Conservation (phyloP, 2,113 vertebrate genomes). For the Gymnocephalus cernua region DNA sequence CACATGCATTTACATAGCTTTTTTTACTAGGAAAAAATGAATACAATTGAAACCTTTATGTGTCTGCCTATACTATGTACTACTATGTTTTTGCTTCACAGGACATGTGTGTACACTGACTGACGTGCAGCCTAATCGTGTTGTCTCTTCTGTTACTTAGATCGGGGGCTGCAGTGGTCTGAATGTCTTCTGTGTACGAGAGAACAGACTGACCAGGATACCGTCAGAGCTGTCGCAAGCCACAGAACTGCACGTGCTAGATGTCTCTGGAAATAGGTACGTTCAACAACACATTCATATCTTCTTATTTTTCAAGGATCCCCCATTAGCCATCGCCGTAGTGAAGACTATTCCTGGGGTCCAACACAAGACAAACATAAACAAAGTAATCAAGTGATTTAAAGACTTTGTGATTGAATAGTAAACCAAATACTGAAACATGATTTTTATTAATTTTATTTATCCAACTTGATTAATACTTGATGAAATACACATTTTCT, state of each 20-base stretch:
- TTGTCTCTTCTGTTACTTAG: conserved; percentile 71
- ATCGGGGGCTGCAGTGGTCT: conserved; percentile 95
- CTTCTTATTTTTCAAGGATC: background rate
- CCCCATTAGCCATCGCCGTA: too few relatives aligned
- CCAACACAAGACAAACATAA: too few relatives aligned
- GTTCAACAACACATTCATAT: background rate
- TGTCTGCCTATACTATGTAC: background rate
- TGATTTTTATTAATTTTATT: background rate
- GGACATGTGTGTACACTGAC: background rate
- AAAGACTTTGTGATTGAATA: background rate
- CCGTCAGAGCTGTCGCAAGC: conserved; percentile 95
- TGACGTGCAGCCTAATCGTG: background rate
- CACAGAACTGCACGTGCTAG: conserved; percentile 94
- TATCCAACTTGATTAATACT: background rate
- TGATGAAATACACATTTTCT: background rate
- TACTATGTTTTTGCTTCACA: background rate
- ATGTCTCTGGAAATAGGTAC: conserved; percentile 97
- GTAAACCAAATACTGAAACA: background rate
- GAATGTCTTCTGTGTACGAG: conserved; percentile 95
- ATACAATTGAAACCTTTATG: background rate
- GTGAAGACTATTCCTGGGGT: too few relatives aligned
- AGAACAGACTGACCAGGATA: conserved; percentile 92
- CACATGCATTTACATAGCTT: background rate
- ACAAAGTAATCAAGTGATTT: background rate
- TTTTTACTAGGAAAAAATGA: background rate